Percentiles rank a stretch among this genome's conserved stretches.
These are phyloP conservation scores for Nesoenas mayeri DNA, from an alignment of 2,113 vertebrate species.

Conservation along the genomic window DNA sequence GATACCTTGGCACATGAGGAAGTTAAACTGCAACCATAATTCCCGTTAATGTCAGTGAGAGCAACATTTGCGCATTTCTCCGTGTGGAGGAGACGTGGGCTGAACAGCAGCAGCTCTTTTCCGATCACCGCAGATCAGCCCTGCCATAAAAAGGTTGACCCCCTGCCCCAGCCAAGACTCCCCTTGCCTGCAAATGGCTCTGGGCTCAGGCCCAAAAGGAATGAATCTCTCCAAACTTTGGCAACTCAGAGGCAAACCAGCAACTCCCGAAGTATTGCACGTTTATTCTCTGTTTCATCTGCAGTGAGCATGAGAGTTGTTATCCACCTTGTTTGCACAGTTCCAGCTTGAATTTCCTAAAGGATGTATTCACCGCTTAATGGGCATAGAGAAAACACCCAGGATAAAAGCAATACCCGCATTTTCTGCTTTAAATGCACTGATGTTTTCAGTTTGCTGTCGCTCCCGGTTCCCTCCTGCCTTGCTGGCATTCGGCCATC, in stretches of 20 bases:
- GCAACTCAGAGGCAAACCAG: background rate
- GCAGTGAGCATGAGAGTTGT: fast-evolving
- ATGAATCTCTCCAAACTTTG: background rate
- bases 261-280: background rate
- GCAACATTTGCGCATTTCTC: fast-evolving
- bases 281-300: background rate
- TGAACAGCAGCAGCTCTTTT: background rate
- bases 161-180: background rate
- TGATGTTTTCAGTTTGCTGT: background rate
- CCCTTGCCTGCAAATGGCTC: background rate
- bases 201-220: background rate
- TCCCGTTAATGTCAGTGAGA: background rate
- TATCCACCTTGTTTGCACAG: background rate
- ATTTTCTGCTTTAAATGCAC: background rate
- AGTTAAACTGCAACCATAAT: background rate
- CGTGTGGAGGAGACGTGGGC: fast-evolving
- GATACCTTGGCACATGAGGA: background rate
- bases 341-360: background rate
- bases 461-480: fast-evolving
- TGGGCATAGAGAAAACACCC: background rate
- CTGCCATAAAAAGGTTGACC: background rate
- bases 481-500: background rate
- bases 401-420: background rate
- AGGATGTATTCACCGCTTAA: background rate
- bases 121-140: background rate